Base-by-base conservation (phyloP, 2,888 invertebrate genomes). In the Platypus cylindrus region DNA sequence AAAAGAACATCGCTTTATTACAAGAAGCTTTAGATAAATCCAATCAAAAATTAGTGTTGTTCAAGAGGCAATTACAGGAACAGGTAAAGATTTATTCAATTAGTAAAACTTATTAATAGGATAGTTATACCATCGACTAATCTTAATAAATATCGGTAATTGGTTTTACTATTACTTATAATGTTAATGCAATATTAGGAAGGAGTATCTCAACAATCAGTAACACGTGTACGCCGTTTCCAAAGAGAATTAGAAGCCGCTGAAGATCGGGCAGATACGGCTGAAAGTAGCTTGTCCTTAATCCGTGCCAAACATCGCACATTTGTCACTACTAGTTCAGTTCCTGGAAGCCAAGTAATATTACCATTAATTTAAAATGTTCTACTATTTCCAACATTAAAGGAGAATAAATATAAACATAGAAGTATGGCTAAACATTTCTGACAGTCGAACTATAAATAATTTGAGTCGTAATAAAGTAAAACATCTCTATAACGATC, bases 221-320 rank as follows among this genome's bases (percentile, higher is more conserved):
- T 94, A 54, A 90, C 90, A 62, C 78, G 94, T 62, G 93, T 93
- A 52, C 89, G 94, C 64, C 82, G 93, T 68, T 94, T 94, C 91
- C 94, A 95, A 67, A 81, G 94, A 56, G 94, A 95, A 68, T 68
- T 95, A 62, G 94, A 95, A 64, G 93, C 94, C 34, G 94, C 94
- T 49, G 94, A 95, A 65, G 93, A 93, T 65, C 85, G 94, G 53
- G 93, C 93, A 54, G 93, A 94, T 56, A 76, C 75, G 52, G 93
- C 93, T 52, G 93, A 94, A 69, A 85, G 84, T 73, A 91, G 85
- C 66, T 74, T 94, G 63, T 80, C 83, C 53, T 72, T 94, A 65
- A 91, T 94, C 71, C 83, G 94, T 58, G 90, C 94, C 70, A 94
- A 95, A 74, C 94, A 94, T 73, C 90, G 94, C 71, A 87, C 90